phyloP scores from a whole-genome alignment of 2,113 vertebrate genomes.

The Eulemur rufifrons region DNA sequence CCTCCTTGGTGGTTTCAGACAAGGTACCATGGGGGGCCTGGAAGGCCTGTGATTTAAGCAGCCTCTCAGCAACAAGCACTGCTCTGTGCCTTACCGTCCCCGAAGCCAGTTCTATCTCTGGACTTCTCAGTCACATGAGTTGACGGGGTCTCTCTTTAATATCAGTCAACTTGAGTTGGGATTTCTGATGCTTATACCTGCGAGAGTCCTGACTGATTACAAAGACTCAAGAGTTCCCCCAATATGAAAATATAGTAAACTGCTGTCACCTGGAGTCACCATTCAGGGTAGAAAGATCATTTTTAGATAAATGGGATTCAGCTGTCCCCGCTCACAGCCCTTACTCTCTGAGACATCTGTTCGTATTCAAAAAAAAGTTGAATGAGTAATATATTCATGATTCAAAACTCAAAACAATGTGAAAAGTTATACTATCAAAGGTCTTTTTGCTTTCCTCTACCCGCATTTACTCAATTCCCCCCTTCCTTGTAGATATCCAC shows the following conservation, averaged over 20 bases:
- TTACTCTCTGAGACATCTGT: not conserved
- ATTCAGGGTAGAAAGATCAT: not conserved
- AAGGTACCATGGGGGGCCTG: not conserved
- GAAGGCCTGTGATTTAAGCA: not conserved
- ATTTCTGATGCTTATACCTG: not conserved
- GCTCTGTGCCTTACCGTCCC: not conserved
- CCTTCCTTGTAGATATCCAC: not conserved
- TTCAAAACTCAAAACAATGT: not conserved
- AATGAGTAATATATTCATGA: not conserved
- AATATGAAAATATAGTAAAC: not conserved
- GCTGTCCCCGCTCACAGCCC: not conserved
- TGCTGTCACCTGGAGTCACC: not conserved
- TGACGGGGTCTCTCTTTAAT: not conserved
- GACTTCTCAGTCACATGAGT: not conserved
- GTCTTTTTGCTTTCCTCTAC: not conserved
- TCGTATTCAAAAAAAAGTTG: not conserved
- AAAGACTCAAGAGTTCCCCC: not conserved
- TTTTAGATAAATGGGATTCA: not conserved
- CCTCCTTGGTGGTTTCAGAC: not conserved
- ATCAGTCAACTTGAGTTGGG: not conserved
- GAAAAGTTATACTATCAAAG: not conserved
- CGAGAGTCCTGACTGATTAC: not conserved
- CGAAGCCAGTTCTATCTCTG: not conserved
- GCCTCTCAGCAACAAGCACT: not conserved
- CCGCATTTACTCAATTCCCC: not conserved